These are phyloP conservation scores for Leptopilina clavipes DNA, from an alignment of 1,140 invertebrate genomes.

Conservation along the genomic window DNA sequence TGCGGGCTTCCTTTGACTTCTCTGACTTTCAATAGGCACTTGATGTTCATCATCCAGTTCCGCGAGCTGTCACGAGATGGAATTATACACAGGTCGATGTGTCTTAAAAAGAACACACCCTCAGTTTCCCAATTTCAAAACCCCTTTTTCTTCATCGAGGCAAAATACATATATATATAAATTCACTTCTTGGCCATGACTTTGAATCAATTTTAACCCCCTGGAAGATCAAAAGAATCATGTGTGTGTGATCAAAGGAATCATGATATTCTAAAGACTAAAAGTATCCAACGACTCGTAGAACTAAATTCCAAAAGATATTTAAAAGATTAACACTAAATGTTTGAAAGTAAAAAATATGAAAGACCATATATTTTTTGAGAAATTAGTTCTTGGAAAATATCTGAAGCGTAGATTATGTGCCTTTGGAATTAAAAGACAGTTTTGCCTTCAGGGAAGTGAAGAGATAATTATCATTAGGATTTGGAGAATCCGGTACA, in stretches of 20 bases:
- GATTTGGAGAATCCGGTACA: neutral
- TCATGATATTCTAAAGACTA: neutral
- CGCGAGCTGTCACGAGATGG: constrained; percentile 56
- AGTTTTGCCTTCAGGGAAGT: no score
- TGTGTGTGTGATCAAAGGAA: neutral
- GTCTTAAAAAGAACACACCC: constrained; percentile 56
- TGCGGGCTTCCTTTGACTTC: constrained; percentile 54
- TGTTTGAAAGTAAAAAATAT: no score
- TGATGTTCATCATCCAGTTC: constrained; percentile 67
- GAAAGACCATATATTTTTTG: no score
- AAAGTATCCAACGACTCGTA: neutral
- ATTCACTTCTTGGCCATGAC: neutral
- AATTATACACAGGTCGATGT: constrained; percentile 64
- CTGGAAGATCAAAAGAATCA: neutral
- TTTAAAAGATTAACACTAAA: neutral
- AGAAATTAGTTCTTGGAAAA: neutral
- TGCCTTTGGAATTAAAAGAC: neutral
- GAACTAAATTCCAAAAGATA: neutral
- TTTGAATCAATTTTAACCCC: constrained; percentile 4
- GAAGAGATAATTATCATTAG: constrained; percentile 1
- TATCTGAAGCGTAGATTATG: neutral
- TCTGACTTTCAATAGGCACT: constrained; percentile 55
- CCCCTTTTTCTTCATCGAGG: neutral
- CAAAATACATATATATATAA: neutral
- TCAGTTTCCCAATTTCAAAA: neutral